A percentile compares a stretch with the other conserved stretches of the same genome.
Conservation (phyloP, 2,797 vertebrate species). For the Acanthiza pusilla region DNA sequence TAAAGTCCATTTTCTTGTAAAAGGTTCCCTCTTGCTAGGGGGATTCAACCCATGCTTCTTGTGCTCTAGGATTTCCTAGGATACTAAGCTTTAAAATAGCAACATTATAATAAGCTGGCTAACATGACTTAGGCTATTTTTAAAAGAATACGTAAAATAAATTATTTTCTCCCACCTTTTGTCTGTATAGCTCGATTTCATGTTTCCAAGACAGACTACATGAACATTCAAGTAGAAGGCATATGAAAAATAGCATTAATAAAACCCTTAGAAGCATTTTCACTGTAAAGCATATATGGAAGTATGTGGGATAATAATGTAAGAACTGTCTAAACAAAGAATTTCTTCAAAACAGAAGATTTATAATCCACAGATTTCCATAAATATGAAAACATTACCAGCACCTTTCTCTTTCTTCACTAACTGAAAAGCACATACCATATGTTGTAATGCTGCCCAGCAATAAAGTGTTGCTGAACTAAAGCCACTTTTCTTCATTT, state of each 20-base stretch:
- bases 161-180: not conserved
- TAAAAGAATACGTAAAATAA: not conserved
- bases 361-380: conserved; percentile 12
- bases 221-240: not conserved
- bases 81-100: not conserved
- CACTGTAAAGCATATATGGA: not conserved
- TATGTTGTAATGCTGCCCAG: not conserved
- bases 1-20: conserved; percentile 30
- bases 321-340: not conserved
- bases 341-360: conserved; percentile 11
- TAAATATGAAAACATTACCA: conserved; percentile 21
- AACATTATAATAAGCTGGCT: not conserved
- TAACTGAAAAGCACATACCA: not conserved
- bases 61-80: not conserved
- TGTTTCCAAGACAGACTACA: not conserved
- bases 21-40: not conserved
- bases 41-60: not conserved
- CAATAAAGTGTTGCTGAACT: conserved; percentile 32
- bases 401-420: not conserved
- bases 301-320: not conserved
- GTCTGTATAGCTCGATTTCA: not conserved
- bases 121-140: not conserved
- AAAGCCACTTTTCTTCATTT: conserved; percentile 64
- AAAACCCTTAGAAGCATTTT: not conserved
- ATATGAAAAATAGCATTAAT: conserved; percentile 38